Evolutionary conservation across 2,888 invertebrate species (phyloP).

Genomic region (Pheosia gnoma): DNA sequence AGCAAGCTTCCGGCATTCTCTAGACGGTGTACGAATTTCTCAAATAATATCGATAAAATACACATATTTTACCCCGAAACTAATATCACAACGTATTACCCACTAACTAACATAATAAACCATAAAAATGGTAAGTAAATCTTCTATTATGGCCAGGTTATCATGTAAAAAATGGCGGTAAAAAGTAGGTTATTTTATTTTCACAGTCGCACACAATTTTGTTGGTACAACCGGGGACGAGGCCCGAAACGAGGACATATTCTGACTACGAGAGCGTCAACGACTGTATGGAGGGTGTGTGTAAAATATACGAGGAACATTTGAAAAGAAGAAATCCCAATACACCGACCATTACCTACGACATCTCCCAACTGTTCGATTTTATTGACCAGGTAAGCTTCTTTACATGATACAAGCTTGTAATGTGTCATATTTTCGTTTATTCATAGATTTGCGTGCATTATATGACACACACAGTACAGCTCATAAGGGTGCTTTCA

Average conservation of each 20-base stretch:
- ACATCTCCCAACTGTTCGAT: conserved; percentile 98
- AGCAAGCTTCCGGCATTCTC: conserved; percentile 20
- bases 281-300: conserved; percentile 99
- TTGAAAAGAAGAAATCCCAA: conserved; percentile 97
- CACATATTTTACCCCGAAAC: background rate
- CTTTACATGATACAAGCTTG: background rate
- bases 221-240: conserved; percentile 95
- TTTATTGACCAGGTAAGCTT: conserved; percentile 94
- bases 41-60: conserved; percentile 7
- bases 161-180: conserved; percentile 38
- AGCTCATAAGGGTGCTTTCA: too few relatives aligned
- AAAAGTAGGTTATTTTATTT: conserved; percentile 58
- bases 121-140: conserved; percentile 36
- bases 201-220: conserved; percentile 97
- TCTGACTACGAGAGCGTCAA: conserved; percentile 99
- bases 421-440: too few relatives aligned
- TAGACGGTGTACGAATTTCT: conserved; percentile 20
- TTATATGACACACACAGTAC: too few relatives aligned
- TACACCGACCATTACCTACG: conserved; percentile 98
- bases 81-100: background rate
- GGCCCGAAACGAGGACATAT: conserved; percentile 98
- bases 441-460: too few relatives aligned
- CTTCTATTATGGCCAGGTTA: conserved; percentile 11
- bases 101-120: conserved; percentile 13
- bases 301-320: conserved; percentile 99